Conservation (phyloP, 2,888 invertebrate genomes). For the Agrilus biguttatus region DNA sequence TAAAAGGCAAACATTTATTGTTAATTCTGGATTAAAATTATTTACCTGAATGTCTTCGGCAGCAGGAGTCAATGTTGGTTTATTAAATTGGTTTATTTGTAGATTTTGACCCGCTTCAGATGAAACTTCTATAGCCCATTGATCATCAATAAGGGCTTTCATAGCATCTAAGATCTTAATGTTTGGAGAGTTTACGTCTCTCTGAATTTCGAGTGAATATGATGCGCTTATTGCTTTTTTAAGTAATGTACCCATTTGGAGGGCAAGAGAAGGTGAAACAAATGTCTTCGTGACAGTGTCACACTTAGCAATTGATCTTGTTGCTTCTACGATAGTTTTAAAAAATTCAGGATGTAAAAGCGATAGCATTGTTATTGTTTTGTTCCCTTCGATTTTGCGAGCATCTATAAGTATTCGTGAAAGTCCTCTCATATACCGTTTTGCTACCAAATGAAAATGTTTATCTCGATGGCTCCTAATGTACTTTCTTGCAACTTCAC, state of each 20-base stretch:
- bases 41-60: conserved; percentile 8
- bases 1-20: too few species aligned
- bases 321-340: conserved; percentile 9
- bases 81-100: conserved; percentile 9
- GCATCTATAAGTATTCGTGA: conserved; percentile 3
- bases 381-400: conserved; percentile 4
- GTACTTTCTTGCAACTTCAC: conserved; percentile 9
- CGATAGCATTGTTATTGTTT: background rate
- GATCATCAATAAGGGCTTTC: conserved; percentile 4
- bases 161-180: conserved; percentile 1
- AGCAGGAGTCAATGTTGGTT: conserved; percentile 8
- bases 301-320: conserved; percentile 7
- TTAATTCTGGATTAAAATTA: background rate
- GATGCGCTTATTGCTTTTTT: conserved; percentile 6
- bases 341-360: conserved; percentile 7
- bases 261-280: conserved; percentile 3
- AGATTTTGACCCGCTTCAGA: conserved; percentile 9
- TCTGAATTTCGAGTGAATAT: conserved; percentile 5
- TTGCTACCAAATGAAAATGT: conserved; percentile 10
- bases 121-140: conserved; percentile 5
- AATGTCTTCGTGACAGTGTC: conserved; percentile 4
- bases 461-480: conserved; percentile 9
- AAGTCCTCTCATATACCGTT: conserved; percentile 6
- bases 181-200: background rate
- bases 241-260: conserved; percentile 7